phyloP scores from a whole-genome alignment of 2,797 vertebrate genomes.

The Gobio occitaniae region DNA sequence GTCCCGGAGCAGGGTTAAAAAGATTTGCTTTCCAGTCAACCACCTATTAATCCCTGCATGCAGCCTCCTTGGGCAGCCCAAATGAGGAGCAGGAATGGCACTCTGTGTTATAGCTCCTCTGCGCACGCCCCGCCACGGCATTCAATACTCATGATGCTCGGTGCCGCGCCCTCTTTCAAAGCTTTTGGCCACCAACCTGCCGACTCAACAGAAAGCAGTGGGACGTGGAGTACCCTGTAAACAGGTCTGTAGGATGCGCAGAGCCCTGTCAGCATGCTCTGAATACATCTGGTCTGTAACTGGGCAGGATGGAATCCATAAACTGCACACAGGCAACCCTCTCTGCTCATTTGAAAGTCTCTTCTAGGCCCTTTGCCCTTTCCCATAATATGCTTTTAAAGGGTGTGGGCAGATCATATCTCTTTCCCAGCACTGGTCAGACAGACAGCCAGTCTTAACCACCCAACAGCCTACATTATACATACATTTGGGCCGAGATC shows the following conservation, averaged over 20 bases:
- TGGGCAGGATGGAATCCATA: slow-evolving; percentile 50
- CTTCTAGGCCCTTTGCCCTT: slow-evolving; percentile 60
- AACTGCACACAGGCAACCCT: slow-evolving; percentile 48
- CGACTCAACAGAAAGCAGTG: slow-evolving; percentile 62
- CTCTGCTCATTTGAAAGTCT: slow-evolving; percentile 64
- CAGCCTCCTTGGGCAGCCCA: slow-evolving; percentile 82
- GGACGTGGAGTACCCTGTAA: slow-evolving; percentile 41
- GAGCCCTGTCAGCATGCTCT: slow-evolving; percentile 51
- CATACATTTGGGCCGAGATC: slow-evolving; percentile 74
- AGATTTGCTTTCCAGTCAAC: slow-evolving; percentile 87
- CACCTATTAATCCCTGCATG: slow-evolving; percentile 89
- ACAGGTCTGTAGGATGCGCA: slow-evolving; percentile 39
- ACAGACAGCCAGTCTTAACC: slow-evolving; percentile 41
- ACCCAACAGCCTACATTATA: slow-evolving; percentile 77
- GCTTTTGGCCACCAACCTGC: slow-evolving; percentile 67
- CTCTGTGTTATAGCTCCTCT: slow-evolving; percentile 81
- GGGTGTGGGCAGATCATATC: slow-evolving; percentile 54
- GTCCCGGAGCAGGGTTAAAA: slow-evolving; percentile 93
- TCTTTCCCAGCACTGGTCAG: slow-evolving; percentile 62
- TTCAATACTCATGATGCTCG: slow-evolving; percentile 57
- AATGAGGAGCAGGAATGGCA: slow-evolving; percentile 70
- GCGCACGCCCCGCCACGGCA: slow-evolving; percentile 79
- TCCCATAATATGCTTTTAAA: slow-evolving; percentile 52
- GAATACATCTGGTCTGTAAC: slow-evolving; percentile 47
- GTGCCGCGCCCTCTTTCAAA: slow-evolving; percentile 39